Evolutionary conservation across 2,113 vertebrate genomes (phyloP).

Genomic region (Syrrhaptes paradoxus): DNA sequence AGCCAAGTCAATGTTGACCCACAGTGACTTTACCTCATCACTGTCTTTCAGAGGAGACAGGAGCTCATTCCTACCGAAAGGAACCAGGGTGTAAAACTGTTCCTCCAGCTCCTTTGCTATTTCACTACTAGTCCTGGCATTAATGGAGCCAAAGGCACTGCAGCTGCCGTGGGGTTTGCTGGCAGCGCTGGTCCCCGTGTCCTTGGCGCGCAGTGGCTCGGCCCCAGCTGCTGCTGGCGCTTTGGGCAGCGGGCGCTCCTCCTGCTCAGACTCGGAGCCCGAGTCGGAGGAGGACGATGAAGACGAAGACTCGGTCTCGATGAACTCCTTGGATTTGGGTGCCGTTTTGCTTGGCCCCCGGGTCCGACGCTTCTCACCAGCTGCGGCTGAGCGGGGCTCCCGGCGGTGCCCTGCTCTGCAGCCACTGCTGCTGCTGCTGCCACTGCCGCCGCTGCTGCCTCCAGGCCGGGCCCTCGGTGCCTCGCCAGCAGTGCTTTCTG

Average conservation of each 20-base stretch:
- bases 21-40: conserved; percentile 88
- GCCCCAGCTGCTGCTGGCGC: conserved; percentile 43
- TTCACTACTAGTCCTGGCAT: conserved; percentile 79
- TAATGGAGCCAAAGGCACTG: conserved; percentile 71
- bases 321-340: conserved; percentile 77
- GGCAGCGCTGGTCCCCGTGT: conserved; percentile 7
- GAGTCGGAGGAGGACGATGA: conserved; percentile 83
- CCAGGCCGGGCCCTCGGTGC: conserved; percentile 69
- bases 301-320: conserved; percentile 78
- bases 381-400: neutral
- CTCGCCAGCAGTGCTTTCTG: conserved; percentile 15
- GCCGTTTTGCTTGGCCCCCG: conserved; percentile 67
- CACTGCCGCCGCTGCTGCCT: neutral
- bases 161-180: conserved; percentile 45
- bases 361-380: conserved; percentile 73
- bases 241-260: conserved; percentile 77
- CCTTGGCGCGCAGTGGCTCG: conserved; percentile 73
- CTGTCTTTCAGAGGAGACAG: conserved; percentile 78
- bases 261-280: conserved; percentile 81
- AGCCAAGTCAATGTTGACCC: conserved; percentile 95
- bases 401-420: conserved; percentile 69
- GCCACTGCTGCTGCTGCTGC: neutral
- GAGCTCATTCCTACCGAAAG: conserved; percentile 90
- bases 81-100: conserved; percentile 94
- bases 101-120: conserved; percentile 81